These are phyloP conservation scores for Engraulis encrasicolus DNA, from an alignment of 2,113 vertebrate species.

Conservation along the genomic window DNA sequence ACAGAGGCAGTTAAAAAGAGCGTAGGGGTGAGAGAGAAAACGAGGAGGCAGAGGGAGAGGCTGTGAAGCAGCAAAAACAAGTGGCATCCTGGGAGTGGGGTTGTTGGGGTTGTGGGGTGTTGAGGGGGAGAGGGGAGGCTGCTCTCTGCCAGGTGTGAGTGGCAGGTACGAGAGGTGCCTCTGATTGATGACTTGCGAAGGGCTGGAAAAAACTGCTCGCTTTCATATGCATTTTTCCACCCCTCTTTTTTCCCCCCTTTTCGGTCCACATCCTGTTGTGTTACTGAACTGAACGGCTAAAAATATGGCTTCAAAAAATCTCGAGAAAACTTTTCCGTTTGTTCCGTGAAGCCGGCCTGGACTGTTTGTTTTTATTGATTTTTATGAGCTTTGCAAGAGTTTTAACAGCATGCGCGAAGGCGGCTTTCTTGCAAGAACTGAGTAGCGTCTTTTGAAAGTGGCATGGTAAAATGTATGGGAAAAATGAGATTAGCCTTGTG, in stretches of 20 bases:
- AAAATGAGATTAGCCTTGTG: slow-evolving; percentile 2
- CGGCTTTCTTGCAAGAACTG: background rate
- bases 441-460: background rate
- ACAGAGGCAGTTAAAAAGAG: too few species aligned
- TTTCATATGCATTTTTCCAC: background rate
- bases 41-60: background rate
- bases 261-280: background rate
- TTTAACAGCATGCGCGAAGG: background rate
- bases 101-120: background rate
- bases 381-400: background rate
- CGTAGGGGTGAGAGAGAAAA: too few species aligned
- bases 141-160: slow-evolving; percentile 14
- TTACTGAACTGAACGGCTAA: background rate
- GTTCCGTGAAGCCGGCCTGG: background rate
- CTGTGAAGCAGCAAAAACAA: background rate
- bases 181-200: slow-evolving; percentile 8
- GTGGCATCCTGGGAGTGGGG: background rate
- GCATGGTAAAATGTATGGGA: background rate
- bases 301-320: background rate
- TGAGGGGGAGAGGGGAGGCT: too few species aligned
- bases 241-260: background rate
- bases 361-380: background rate
- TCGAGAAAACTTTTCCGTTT: background rate
- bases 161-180: background rate
- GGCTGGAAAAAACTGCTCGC: slow-evolving; percentile 3